phyloP scores from a whole-genome alignment of 2,888 invertebrate species.

The Dysmachus trigonus region DNA sequence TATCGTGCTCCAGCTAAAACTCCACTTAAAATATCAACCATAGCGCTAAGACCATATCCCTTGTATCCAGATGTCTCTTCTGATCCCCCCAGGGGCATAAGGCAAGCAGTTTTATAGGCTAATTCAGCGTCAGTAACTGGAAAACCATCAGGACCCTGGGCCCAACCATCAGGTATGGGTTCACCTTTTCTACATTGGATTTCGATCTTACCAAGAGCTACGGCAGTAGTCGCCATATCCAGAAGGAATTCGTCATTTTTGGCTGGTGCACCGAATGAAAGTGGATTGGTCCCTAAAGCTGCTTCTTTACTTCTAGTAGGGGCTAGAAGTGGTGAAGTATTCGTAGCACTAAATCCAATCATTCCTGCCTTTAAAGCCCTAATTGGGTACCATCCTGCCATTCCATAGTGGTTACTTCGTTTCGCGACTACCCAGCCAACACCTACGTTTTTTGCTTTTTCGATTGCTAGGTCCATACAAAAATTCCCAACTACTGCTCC shows the following conservation, averaged over 20 bases:
- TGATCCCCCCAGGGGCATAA: constrained; percentile 79
- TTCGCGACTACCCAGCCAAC: constrained; percentile 86
- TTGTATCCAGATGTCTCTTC: constrained; percentile 85
- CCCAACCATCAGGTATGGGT: constrained; percentile 87
- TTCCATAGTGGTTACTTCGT: constrained; percentile 90
- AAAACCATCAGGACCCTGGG: constrained; percentile 72
- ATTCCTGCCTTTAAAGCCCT: constrained; percentile 77
- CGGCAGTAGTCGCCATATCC: constrained; percentile 96
- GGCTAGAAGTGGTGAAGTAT: constrained; percentile 88
- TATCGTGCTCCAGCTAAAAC: constrained; percentile 72
- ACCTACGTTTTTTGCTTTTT: constrained; percentile 80
- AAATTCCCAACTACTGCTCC: constrained; percentile 83
- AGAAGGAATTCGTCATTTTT: constrained; percentile 80
- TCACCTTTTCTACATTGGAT: constrained; percentile 80
- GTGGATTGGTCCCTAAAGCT: constrained; percentile 89
- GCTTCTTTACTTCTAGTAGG: constrained; percentile 84
- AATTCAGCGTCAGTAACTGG: constrained; percentile 73
- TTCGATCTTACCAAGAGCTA: constrained; percentile 94
- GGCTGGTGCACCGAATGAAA: constrained; percentile 81
- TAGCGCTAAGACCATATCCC: constrained; percentile 83
- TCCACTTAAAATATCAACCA: constrained; percentile 92
- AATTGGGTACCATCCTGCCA: constrained; percentile 84
- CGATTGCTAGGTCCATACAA: constrained; percentile 81
- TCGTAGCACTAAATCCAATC: constrained; percentile 89
- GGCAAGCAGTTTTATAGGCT: constrained; percentile 69